A percentile compares a stretch with the other conserved stretches of the same genome.
Conservation (phyloP, 2,797 vertebrate species). For the Gallinago stenura region DNA sequence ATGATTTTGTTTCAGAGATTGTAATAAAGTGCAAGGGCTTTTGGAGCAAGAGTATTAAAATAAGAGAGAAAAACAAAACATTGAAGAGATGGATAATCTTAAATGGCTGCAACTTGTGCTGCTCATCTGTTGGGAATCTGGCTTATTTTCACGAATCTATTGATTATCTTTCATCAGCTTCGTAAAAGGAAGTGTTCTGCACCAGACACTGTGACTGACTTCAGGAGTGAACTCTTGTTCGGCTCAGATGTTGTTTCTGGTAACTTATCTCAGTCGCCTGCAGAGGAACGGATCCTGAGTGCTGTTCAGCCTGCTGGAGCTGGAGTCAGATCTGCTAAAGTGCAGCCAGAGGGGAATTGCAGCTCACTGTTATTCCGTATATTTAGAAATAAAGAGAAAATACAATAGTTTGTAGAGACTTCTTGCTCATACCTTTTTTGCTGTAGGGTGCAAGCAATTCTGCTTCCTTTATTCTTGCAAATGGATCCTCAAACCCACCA, state of each 20-base stretch:
- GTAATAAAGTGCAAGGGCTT: neutral
- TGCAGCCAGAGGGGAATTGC: neutral
- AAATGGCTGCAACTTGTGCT: neutral
- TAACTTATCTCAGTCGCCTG: neutral
- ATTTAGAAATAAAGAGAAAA: neutral
- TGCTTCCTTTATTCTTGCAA: neutral
- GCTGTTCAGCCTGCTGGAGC: neutral
- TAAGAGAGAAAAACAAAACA: fast-evolving
- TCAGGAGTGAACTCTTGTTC: neutral
- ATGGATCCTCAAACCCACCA: neutral
- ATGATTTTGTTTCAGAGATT: neutral
- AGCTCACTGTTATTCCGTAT: neutral
- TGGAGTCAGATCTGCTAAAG: neutral
- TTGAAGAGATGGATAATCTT: neutral
- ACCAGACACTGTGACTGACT: neutral
- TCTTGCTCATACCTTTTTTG: neutral
- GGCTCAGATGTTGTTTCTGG: neutral
- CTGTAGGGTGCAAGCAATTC: neutral
- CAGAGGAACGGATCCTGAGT: neutral
- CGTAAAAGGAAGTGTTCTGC: neutral
- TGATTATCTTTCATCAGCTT: neutral
- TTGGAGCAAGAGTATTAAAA: neutral
- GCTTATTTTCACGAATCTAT: neutral
- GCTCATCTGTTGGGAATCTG: neutral
- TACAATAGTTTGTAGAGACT: neutral